Conservation (phyloP, 2,888 invertebrate species). For the Fragum whitleyi region DNA sequence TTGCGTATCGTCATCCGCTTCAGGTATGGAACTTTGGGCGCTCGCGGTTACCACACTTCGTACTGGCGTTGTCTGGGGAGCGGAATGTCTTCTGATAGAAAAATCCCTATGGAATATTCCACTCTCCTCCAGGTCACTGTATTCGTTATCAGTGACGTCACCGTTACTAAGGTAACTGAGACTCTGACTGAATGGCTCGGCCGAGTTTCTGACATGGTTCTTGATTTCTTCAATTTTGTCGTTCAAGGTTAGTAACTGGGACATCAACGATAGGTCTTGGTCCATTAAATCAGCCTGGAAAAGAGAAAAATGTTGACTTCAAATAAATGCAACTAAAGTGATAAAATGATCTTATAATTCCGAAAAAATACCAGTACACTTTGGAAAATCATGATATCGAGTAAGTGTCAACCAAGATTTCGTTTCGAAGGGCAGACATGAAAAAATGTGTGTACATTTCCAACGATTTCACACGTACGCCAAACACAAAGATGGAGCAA, state of each 20-base stretch:
- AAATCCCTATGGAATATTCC: conserved; percentile 19
- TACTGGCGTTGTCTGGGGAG: background rate
- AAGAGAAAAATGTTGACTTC: conserved; percentile 13
- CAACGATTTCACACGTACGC: too few relatives aligned
- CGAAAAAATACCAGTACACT: too few relatives aligned
- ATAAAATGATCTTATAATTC: too few relatives aligned
- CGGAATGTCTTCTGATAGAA: conserved; percentile 7
- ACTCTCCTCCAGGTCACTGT: conserved; percentile 52
- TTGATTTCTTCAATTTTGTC: conserved; percentile 83
- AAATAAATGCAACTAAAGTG: too few relatives aligned
- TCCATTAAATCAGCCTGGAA: conserved; percentile 82
- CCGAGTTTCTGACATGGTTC: conserved; percentile 33
- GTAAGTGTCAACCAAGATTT: too few relatives aligned
- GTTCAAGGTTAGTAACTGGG: conserved; percentile 82
- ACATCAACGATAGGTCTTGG: conserved; percentile 81
- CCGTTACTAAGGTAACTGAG: conserved; percentile 39
- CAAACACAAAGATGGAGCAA: too few relatives aligned
- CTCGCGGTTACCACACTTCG: background rate
- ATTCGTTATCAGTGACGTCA: conserved; percentile 48
- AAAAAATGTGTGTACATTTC: too few relatives aligned
- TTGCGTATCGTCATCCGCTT: conserved; percentile 1
- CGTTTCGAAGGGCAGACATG: too few relatives aligned
- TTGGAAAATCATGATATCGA: too few relatives aligned
- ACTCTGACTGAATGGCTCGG: conserved; percentile 33
- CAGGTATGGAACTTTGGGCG: background rate